Percentiles rank a stretch among this genome's conserved stretches.
Conservation (phyloP, 2,797 vertebrate species). For the Rhinophrynus dorsalis region DNA sequence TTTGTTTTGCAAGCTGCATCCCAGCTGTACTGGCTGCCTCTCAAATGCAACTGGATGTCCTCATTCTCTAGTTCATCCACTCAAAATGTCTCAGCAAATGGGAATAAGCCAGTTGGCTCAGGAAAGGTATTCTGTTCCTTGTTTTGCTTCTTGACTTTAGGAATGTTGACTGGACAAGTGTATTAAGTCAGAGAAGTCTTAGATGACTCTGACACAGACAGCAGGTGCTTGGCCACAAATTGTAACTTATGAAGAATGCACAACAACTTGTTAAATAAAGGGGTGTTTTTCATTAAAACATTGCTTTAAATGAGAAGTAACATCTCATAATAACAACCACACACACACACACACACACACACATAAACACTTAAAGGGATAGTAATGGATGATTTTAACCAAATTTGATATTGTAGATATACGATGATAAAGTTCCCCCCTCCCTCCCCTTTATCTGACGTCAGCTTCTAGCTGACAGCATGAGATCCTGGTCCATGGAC, state of each 20-base stretch:
- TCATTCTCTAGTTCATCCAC: not conserved
- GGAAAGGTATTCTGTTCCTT: not conserved
- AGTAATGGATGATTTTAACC: no score
- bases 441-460: no score
- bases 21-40: slow-evolving; percentile 17
- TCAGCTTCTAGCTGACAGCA: no score
- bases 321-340: no score
- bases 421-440: no score
- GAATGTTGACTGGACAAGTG: slow-evolving; percentile 30
- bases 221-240: slow-evolving; percentile 23
- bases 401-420: no score
- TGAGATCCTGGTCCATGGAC: no score
- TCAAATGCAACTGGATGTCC: slow-evolving; percentile 2
- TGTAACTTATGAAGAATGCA: not conserved
- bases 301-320: no score
- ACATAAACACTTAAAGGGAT: no score
- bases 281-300: no score
- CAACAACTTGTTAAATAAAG: not conserved
- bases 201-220: not conserved
- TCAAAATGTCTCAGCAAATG: slow-evolving; percentile 1
- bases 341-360: no score
- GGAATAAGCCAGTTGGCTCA: slow-evolving; percentile 15
- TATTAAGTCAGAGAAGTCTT: not conserved
- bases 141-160: slow-evolving; percentile 7
- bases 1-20: not conserved